Evolutionary conservation across 2,113 vertebrate species (phyloP), one percentile per base, ranked within the genome.

Genomic region (Sardina pilchardus): DNA sequence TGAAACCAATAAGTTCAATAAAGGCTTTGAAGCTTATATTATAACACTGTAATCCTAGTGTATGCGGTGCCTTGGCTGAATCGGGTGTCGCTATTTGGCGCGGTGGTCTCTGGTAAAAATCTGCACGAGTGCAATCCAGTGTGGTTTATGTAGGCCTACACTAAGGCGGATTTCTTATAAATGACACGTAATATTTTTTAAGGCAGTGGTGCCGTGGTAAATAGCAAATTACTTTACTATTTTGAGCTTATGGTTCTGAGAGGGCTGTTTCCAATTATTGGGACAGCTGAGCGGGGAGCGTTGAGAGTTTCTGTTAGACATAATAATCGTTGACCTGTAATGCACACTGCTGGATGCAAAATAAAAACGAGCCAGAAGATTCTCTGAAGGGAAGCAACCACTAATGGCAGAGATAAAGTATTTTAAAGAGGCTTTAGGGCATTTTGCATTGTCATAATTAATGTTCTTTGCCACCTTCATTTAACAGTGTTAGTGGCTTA

Each of bases 401-500:
- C 88, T 89, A 90, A 90, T 90, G 87, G 88, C 85, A 87, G 85
- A 92, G 91, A 94, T 93, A 88, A 92, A 92, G 93, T 91, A 89
- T 92, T 92, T 91, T 30, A 43, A 92, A 86, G 85, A 90, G 85
- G 85, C 91, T 92, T 92, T 87, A 88, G 90, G 90, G 88, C 88
- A 90, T 92, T 95, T 93, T 90, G 88, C 90, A 89, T 91, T 89
- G 87, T 90, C 90, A 92, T 91, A 93, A 93, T 94, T 92, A 93
- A 93, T 93, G 91, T 88, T 89, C 83, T 88, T 83, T 92, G 90
- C 84, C 88, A 85, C 83, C 86, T 87, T 93, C 91, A 92, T 91
- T 89, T 88, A 92, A 84, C 87, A 91, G 84, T 90, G 88, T 92
- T 92, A 87, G 89, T 88, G 89, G 89, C 89, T 93, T 94, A 90